Evolutionary conservation across 2,797 vertebrate genomes (phyloP), one percentile per base, ranked within the genome.

Genomic region (Crocidura indochinensis): DNA sequence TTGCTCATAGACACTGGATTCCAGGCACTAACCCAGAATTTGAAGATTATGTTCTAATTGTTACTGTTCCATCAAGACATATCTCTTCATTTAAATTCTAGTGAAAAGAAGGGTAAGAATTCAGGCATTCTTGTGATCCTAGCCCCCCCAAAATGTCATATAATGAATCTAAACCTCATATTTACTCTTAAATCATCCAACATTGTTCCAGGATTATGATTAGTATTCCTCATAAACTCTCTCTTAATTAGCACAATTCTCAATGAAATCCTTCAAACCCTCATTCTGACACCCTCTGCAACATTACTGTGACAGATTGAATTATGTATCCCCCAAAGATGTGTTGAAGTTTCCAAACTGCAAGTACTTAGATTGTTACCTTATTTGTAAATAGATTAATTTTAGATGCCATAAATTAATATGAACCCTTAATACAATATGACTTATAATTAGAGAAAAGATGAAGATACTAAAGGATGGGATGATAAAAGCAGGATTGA

Each of bases 231-330:
- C 38, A 26, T 76, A 86, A 86, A 69, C n/a, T n/a, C 71, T 65
- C 64, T 19, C 47, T 74, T 73, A 22, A 14, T 67, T 83, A 88
- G 29, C 17, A 29, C 27, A 2, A 73, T 4, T 24, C 84, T 47
- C 92, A 76, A 72, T 49, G 31, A 92, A 80, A 89, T 80, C 7
- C 8, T 10, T 26, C 26, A 91, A 64, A 83, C 56, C 53, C 82
- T 76, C 5, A 26, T 44, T 91, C 82, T 53, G 72, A 67, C 4
- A 67, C 12, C 5, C 8, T 69, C 38, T 31, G 53, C 6, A n/a
- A 68, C 56, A 38, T 80, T 79, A 88, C 38, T 91, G 8, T 62
- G 82, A 46, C 15, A 0, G 15, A 82, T 26, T 53, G 10, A 91
- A 91, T n/a, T 64, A 22, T 26, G 22, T 53, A 67, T 47, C 6